Percentiles rank a stretch among this genome's conserved stretches.
phyloP scores from a whole-genome alignment of 2,797 vertebrate genomes.

The Coreius guichenoti region DNA sequence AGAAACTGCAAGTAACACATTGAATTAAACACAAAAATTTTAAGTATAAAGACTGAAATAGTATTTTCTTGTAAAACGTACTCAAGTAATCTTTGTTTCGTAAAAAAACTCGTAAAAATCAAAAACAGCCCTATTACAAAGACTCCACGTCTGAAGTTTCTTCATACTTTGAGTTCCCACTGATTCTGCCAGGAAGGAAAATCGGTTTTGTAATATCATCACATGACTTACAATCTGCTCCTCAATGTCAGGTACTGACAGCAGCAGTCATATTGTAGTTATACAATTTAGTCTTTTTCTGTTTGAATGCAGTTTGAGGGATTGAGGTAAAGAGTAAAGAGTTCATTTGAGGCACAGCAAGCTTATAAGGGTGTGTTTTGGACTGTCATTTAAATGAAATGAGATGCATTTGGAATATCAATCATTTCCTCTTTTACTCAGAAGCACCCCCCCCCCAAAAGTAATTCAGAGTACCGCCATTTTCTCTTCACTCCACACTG shows the following conservation, averaged over 20 bases:
- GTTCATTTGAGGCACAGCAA: constrained; percentile 28
- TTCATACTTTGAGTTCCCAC: not conserved
- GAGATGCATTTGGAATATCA: constrained; percentile 72
- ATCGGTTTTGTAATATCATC: not conserved
- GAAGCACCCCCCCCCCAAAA: constrained; percentile 15
- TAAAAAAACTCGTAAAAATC: not conserved
- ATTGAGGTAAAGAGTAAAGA: constrained; percentile 24
- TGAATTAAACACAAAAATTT: not conserved
- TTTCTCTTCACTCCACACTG: constrained; percentile 40
- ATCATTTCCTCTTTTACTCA: constrained; percentile 59
- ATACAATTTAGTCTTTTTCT: not conserved
- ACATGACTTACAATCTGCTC: constrained; percentile 20
- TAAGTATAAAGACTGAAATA: not conserved
- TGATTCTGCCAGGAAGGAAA: not conserved
- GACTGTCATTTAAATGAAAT: constrained; percentile 68
- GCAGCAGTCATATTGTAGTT: constrained; percentile 18
- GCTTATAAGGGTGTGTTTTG: constrained; percentile 58
- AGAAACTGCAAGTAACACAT: not conserved
- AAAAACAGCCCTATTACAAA: not conserved
- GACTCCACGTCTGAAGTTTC: not conserved
- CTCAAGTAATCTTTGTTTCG: not conserved
- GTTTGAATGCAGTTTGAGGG: constrained; percentile 22
- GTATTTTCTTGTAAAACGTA: not conserved
- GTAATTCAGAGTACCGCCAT: constrained; percentile 17
- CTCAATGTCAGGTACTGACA: constrained; percentile 3